A percentile compares a stretch with the other conserved stretches of the same genome.
Conservation (phyloP, 2,113 vertebrate species). For the Arizona elegans region DNA sequence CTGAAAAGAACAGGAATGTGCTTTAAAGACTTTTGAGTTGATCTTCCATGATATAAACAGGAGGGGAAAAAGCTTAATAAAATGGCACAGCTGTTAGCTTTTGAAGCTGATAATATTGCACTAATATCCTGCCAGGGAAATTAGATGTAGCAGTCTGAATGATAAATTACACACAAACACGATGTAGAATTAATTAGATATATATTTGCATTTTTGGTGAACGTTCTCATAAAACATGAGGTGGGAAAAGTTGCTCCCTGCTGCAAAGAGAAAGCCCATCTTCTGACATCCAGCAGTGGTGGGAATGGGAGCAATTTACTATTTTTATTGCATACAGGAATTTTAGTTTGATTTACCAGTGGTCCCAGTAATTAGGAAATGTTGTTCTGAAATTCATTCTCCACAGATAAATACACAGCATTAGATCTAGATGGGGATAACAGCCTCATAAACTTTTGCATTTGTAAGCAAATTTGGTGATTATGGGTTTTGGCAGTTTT, state of each 20-base stretch:
- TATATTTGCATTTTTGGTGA: background rate
- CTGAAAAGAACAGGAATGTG: background rate
- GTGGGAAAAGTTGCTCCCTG: background rate
- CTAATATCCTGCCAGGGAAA: constrained; percentile 7
- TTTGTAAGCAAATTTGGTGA: background rate
- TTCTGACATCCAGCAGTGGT: background rate
- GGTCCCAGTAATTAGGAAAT: background rate
- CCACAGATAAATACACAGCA: background rate
- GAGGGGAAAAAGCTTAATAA: background rate
- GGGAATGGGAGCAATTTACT: background rate
- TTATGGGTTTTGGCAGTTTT: background rate
- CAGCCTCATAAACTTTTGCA: background rate
- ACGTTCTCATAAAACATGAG: background rate
- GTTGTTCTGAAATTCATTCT: background rate
- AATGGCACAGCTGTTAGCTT: background rate
- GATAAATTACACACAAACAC: background rate
- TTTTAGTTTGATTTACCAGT: background rate
- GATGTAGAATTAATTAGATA: background rate
- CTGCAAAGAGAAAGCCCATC: background rate
- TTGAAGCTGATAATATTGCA: background rate
- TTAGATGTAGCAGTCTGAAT: background rate
- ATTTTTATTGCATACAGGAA: background rate
- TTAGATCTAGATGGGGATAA: background rate
- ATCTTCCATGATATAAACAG: background rate
- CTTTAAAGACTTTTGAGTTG: background rate